Percentiles rank a stretch among this genome's conserved stretches.
These are phyloP conservation scores for Leucozona laternaria DNA, from an alignment of 2,888 invertebrate species.

Conservation along the genomic window DNA sequence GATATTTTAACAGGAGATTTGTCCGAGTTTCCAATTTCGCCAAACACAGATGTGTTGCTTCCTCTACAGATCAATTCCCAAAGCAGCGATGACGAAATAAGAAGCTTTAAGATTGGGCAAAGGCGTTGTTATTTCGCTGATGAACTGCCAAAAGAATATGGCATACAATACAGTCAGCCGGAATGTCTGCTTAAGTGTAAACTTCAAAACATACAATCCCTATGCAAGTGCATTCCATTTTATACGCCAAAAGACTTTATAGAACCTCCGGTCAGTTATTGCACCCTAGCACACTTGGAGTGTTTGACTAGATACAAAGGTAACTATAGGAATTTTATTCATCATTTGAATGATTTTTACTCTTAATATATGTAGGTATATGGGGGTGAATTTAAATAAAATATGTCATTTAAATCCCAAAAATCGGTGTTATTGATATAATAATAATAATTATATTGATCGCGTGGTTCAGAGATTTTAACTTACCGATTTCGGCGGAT, in stretches of 20 bases:
- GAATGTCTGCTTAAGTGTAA: conserved; percentile 79
- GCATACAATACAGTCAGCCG: conserved; percentile 72
- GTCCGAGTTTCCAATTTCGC: conserved; percentile 75
- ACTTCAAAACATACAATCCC: conserved; percentile 70
- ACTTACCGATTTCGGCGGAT: no score
- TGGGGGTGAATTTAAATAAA: no score
- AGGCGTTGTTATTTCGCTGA: conserved; percentile 79
- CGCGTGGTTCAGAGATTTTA: no score
- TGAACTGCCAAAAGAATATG: conserved; percentile 75
- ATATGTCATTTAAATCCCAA: no score
- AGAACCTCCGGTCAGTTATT: conserved; percentile 69
- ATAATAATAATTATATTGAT: no score
- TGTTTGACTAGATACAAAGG: conserved; percentile 79
- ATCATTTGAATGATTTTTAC: neutral
- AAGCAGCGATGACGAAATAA: conserved; percentile 73
- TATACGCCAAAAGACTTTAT: conserved; percentile 72
- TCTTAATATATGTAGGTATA: no score
- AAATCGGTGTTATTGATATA: no score
- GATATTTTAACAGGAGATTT: conserved; percentile 74
- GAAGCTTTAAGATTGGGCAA: conserved; percentile 70
- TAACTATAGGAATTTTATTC: conserved; percentile 34
- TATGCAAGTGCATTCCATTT: conserved; percentile 79
- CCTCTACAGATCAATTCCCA: conserved; percentile 74
- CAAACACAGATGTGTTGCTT: conserved; percentile 75
- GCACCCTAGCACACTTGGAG: conserved; percentile 77